phyloP scores from a whole-genome alignment of 1,140 invertebrate species.

The Pseudomyrmex concolor region DNA sequence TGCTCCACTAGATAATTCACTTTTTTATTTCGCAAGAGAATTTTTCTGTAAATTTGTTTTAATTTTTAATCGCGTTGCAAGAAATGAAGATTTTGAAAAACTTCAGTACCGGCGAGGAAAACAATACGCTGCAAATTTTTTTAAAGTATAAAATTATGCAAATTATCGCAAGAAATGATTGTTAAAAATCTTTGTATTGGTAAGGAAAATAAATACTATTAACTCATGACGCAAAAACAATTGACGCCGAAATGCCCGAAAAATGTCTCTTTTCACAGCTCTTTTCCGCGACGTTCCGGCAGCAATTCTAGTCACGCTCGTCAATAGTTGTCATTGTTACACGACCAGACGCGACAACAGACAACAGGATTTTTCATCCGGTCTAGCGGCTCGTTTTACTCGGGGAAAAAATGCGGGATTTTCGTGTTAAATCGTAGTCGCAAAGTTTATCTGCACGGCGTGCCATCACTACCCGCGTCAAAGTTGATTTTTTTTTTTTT shows the following conservation, averaged over 20 bases:
- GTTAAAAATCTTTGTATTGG: too few relatives aligned
- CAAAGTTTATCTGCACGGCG: constrained; percentile 15
- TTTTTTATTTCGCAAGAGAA: too few relatives aligned
- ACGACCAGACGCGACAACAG: constrained; percentile 15
- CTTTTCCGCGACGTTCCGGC: neutral
- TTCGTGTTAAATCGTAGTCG: constrained; percentile 1
- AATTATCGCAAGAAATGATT: constrained; percentile 8
- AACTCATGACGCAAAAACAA: neutral
- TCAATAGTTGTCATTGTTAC: constrained; percentile 30
- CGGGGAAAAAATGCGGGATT: constrained; percentile 5
- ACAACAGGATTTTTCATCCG: constrained; percentile 21
- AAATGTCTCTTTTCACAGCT: constrained; percentile 20
- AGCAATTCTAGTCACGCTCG: constrained; percentile 32
- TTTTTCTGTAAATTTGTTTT: too few relatives aligned
- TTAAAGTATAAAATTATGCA: neutral
- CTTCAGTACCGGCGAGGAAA: too few relatives aligned
- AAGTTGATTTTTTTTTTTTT: constrained; percentile 18
- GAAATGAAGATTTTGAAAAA: too few relatives aligned
- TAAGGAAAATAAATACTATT: constrained; percentile 7
- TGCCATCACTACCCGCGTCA: neutral
- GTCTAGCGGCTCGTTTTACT: constrained; percentile 31
- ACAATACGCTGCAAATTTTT: neutral
- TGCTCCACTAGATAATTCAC: too few relatives aligned
- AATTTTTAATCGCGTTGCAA: too few relatives aligned
- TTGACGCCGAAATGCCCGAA: constrained; percentile 21